phyloP scores from a whole-genome alignment of 1,140 invertebrate genomes.

The Leptonema lineaticorne region DNA sequence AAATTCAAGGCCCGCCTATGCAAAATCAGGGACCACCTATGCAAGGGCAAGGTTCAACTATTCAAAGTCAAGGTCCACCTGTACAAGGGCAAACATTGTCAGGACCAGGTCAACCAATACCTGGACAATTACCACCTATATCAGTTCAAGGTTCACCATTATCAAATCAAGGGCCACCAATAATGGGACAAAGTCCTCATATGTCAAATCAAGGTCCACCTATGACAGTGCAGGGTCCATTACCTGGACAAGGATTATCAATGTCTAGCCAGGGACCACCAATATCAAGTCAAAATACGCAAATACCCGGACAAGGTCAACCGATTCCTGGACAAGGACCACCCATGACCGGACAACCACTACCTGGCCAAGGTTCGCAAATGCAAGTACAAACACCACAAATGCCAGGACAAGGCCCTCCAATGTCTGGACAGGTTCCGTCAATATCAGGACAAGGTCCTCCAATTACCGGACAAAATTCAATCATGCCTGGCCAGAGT shows the following conservation, averaged over 20 bases:
- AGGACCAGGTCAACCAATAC: slow-evolving; percentile 38
- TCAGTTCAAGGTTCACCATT: slow-evolving; percentile 34
- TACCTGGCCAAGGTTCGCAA: slow-evolving; percentile 22
- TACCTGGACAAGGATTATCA: slow-evolving; percentile 24
- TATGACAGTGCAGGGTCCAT: slow-evolving; percentile 27
- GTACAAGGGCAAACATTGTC: slow-evolving; percentile 28
- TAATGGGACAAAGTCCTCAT: slow-evolving; percentile 38
- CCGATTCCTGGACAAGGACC: slow-evolving; percentile 22
- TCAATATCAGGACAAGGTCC: slow-evolving; percentile 24
- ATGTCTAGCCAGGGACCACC: slow-evolving; percentile 29
- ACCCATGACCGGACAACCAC: slow-evolving; percentile 17
- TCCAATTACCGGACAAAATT: slow-evolving; percentile 29
- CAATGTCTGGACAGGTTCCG: slow-evolving; percentile 34
- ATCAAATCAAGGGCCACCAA: slow-evolving; percentile 34
- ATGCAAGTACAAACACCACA: slow-evolving; percentile 27
- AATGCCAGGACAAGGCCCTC: slow-evolving; percentile 35
- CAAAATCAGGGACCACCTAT: slow-evolving; percentile 32
- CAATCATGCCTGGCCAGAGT: slow-evolving; percentile 31
- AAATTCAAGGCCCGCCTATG: slow-evolving; percentile 34
- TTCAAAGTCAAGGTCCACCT: slow-evolving; percentile 35
- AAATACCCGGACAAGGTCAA: slow-evolving; percentile 13
- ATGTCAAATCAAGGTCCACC: slow-evolving; percentile 36
- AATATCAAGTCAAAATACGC: neutral
- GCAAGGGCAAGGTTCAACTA: slow-evolving; percentile 41
- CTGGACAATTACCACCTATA: slow-evolving; percentile 31